phyloP scores from a whole-genome alignment of 2,888 invertebrate genomes.

The Nomada lathburiana region DNA sequence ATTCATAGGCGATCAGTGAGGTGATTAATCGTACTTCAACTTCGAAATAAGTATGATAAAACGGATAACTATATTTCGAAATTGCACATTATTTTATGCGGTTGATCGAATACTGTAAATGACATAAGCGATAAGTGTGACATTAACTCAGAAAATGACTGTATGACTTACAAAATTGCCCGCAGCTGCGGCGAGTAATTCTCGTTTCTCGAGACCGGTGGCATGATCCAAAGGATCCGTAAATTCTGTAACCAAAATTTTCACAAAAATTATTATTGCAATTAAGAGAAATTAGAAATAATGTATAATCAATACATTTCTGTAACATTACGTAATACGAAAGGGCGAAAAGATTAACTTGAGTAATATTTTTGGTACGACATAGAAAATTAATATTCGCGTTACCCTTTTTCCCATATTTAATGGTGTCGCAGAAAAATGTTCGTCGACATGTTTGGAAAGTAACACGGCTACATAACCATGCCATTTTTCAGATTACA shows the following conservation, averaged over 20 bases:
- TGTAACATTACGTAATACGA: slow-evolving; percentile 63
- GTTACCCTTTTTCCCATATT: slow-evolving; percentile 36
- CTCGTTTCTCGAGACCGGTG: slow-evolving; percentile 96
- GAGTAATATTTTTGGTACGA: neutral
- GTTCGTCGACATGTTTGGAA: slow-evolving; percentile 53
- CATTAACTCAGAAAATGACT: neutral
- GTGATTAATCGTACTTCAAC: neutral
- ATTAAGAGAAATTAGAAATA: slow-evolving; percentile 8
- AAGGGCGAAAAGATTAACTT: slow-evolving; percentile 3
- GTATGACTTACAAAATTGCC: slow-evolving; percentile 90
- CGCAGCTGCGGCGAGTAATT: slow-evolving; percentile 93
- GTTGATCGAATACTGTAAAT: neutral
- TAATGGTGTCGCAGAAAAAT: slow-evolving; percentile 35
- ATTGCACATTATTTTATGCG: neutral
- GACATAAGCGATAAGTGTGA: neutral
- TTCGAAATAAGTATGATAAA: neutral
- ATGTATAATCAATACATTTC: slow-evolving; percentile 21
- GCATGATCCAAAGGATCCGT: slow-evolving; percentile 96
- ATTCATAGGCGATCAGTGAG: too few relatives aligned
- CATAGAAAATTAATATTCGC: neutral
- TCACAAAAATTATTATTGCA: neutral
- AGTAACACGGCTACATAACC: slow-evolving; percentile 55
- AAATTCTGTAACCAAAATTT: slow-evolving; percentile 59
- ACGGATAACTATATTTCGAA: neutral
- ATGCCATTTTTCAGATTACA: slow-evolving; percentile 61